Evolutionary conservation across 2,113 vertebrate species (phyloP).

Genomic region (Cryptoleucopteryx plumbea): DNA sequence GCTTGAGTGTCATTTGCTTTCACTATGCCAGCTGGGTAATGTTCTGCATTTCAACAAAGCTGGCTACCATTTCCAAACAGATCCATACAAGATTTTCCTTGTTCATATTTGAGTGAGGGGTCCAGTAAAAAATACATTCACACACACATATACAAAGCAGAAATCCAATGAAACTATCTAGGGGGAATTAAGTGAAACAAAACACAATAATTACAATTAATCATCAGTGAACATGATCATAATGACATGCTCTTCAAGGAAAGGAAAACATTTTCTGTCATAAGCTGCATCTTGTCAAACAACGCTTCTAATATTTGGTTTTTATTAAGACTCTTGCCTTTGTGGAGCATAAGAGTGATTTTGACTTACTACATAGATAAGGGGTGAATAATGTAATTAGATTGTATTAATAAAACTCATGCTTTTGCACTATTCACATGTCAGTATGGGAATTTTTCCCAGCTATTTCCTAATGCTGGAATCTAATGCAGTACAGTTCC

Average conservation of each 20-base stretch:
- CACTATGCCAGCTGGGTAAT: neutral
- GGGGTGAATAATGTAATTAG: constrained; percentile 39
- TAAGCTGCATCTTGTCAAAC: constrained; percentile 47
- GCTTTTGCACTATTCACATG: neutral
- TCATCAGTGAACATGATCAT: neutral
- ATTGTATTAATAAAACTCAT: constrained; percentile 23
- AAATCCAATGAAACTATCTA: neutral
- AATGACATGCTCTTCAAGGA: neutral
- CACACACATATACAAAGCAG: neutral
- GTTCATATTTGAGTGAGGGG: neutral
- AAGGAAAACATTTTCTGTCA: constrained; percentile 7
- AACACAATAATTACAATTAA: constrained; percentile 36
- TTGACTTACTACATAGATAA: constrained; percentile 18
- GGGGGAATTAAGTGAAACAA: constrained; percentile 35
- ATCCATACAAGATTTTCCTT: neutral
- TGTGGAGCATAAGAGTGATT: neutral
- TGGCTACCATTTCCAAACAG: constrained; percentile 41
- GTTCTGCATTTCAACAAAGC: constrained; percentile 21
- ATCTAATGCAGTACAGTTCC: neutral
- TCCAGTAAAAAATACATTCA: neutral
- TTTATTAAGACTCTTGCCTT: constrained; percentile 16
- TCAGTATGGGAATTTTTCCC: constrained; percentile 4
- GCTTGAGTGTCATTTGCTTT: constrained; percentile 29
- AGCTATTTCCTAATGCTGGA: neutral
- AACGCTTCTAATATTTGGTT: neutral